Percentiles rank a stretch among this genome's conserved stretches.
phyloP scores from a whole-genome alignment of 2,113 vertebrate genomes.

The Erythrocebus patas region DNA sequence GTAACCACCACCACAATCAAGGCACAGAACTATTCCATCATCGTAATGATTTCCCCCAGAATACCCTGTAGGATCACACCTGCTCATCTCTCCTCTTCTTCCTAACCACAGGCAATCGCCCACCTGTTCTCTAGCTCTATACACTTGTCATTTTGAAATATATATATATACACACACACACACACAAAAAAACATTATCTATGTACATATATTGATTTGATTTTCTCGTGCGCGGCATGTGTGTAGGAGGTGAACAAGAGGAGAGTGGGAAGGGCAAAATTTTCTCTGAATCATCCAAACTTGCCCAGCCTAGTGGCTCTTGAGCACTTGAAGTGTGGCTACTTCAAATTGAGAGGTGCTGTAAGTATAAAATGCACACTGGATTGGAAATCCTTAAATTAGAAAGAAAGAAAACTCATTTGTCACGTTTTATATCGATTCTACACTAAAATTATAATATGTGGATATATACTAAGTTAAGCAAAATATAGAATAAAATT shows the following conservation, averaged over 20 bases:
- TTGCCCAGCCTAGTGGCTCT: background rate
- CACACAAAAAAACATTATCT: too few species aligned
- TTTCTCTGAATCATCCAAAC: background rate
- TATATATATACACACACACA: accelerated
- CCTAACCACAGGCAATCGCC: background rate
- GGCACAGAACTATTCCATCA: background rate
- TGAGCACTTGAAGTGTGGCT: background rate
- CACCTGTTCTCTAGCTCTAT: background rate
- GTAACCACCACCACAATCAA: background rate
- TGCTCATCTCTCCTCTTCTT: too few species aligned
- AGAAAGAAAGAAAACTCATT: background rate
- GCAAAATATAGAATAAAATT: background rate
- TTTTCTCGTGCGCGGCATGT: background rate
- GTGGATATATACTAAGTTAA: background rate
- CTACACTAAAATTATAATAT: background rate
- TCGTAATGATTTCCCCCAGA: background rate
- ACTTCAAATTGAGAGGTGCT: background rate
- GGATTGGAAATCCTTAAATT: background rate
- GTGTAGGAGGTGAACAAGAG: background rate
- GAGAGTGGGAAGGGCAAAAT: background rate
- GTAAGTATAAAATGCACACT: background rate
- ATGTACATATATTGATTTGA: background rate
- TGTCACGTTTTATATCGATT: background rate
- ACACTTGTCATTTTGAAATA: too few species aligned
- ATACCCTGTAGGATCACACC: too few species aligned